These are phyloP conservation scores for Diabrotica undecimpunctata DNA, from an alignment of 1,140 invertebrate genomes.

Conservation along the genomic window DNA sequence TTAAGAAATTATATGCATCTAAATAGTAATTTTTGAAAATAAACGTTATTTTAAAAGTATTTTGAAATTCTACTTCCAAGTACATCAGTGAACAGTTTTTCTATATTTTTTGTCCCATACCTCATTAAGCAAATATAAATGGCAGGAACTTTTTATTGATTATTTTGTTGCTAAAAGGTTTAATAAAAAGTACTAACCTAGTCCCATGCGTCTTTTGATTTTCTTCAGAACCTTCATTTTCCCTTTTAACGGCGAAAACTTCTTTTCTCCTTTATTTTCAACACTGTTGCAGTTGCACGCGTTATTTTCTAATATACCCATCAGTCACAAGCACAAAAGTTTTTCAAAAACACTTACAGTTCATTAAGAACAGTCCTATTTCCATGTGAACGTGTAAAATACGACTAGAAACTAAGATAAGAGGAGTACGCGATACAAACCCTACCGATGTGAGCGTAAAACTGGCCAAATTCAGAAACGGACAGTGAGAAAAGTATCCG, in stretches of 20 bases:
- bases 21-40: too few relatives aligned
- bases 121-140: too few relatives aligned
- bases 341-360: slow-evolving; percentile 17
- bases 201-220: slow-evolving; percentile 52
- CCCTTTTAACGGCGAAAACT: slow-evolving; percentile 46
- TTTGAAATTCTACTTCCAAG: too few relatives aligned
- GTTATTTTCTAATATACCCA: slow-evolving; percentile 42
- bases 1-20: too few relatives aligned
- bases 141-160: neutral
- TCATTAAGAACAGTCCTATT: slow-evolving; percentile 2
- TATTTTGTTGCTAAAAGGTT: neutral
- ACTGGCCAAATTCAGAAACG: slow-evolving; percentile 22
- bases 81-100: too few relatives aligned
- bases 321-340: slow-evolving; percentile 32
- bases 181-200: slow-evolving; percentile 46
- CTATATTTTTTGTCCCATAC: too few relatives aligned
- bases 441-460: slow-evolving; percentile 7
- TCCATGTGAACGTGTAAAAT: neutral
- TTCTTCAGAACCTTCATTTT: slow-evolving; percentile 55
- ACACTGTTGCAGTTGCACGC: slow-evolving; percentile 40
- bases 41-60: too few relatives aligned
- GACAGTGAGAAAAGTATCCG: slow-evolving; percentile 28
- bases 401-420: slow-evolving; percentile 5
- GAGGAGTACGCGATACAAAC: slow-evolving; percentile 4
- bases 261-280: slow-evolving; percentile 30